Evolutionary conservation across 1,140 invertebrate genomes (phyloP), one percentile per base, ranked within the genome.

Genomic region (Drosophila saltans): DNA sequence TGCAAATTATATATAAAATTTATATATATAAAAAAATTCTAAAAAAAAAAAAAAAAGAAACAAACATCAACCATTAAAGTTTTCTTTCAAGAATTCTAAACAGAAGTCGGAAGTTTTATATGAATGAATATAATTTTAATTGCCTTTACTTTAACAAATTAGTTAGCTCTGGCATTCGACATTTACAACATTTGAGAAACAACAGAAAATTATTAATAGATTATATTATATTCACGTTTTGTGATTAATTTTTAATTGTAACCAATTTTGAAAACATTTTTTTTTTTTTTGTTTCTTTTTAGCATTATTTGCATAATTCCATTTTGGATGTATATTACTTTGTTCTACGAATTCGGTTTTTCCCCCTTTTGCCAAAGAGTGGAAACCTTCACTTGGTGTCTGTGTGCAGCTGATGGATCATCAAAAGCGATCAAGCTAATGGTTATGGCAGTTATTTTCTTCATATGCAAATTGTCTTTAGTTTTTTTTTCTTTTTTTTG

Each of bases 141-240:
- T 33, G n/a, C 8, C 21, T 64, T 57, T 59, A 40, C 56, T 61
- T 75, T 75, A 59, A 36, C 30, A 33, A 30, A 52, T 52, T 52
- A 52, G 21, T 52, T 52, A 26, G 7, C 21, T 10, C 21, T 10
- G 45, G 8, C 33, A 36, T 24, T 10, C 8, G 24, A 2, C 33
- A 10, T 24, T 24, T 45, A 40, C 62, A 69, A 69, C 57, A 45
- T 16, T 16, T 16, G 16, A 43, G 16, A 74, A 68, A 76, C 69
- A 75, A 75, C 16, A 16, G 52, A 60, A 45, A 57, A 11, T 21
- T 66, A 76, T 75, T 76, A 56, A 70, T 41, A 57, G 57, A 10
- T 26, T 43, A 33, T n/a, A 26, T n/a, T 30, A 56, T 56, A 30
- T 9, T 2, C 4, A 39, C 21, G 8, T 59, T 59, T 26, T 52